Conservation (phyloP, 2,888 invertebrate genomes). For the Idaea biselata region DNA sequence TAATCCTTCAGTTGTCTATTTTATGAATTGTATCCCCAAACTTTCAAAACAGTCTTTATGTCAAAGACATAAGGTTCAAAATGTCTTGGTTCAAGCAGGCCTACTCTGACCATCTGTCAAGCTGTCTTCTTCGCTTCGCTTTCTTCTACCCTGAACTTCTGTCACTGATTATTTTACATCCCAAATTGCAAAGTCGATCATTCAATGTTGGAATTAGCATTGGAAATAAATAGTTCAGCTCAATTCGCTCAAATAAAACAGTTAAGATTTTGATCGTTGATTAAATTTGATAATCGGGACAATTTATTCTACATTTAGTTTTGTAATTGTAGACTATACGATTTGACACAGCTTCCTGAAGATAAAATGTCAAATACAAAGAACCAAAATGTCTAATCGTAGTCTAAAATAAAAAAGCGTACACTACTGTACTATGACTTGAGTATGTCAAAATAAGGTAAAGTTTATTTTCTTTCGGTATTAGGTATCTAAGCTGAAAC, state of each 20-base stretch:
- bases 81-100: conserved; percentile 13
- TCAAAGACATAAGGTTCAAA: conserved; percentile 20
- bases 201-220: conserved; percentile 2
- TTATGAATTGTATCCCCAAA: conserved; percentile 21
- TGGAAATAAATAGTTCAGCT: not conserved
- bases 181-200: conserved; percentile 24
- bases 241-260: not conserved
- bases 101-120: conserved; percentile 44
- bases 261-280: not conserved
- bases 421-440: too few relatives aligned
- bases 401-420: too few relatives aligned
- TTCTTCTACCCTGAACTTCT: conserved; percentile 35
- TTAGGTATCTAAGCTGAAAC: too few relatives aligned
- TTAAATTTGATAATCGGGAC: too few relatives aligned
- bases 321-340: too few relatives aligned
- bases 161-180: conserved; percentile 31
- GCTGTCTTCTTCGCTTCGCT: conserved; percentile 30
- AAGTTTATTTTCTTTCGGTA: too few relatives aligned
- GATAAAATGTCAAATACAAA: too few relatives aligned
- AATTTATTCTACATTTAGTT: too few relatives aligned
- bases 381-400: too few relatives aligned
- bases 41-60: conserved; percentile 11
- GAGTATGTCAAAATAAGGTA: too few relatives aligned
- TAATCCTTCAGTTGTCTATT: conserved; percentile 33
- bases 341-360: too few relatives aligned